Evolutionary conservation across 2,888 invertebrate species (phyloP).

Genomic region (Hylaea fasciaria): DNA sequence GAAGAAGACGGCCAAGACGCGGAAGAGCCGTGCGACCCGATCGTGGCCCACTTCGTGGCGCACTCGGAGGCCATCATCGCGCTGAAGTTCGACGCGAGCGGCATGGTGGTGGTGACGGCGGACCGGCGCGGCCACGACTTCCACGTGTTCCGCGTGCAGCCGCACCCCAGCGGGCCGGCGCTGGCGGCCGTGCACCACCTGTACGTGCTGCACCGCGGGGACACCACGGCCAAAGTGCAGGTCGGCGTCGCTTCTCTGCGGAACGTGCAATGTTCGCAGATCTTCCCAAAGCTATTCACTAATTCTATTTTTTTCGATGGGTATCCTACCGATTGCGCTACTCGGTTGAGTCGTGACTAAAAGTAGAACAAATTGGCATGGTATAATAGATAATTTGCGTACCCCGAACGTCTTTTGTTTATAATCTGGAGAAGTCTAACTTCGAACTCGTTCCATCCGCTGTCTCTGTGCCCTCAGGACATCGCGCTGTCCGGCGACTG

Average conservation of each 20-base stretch:
- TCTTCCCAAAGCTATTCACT: too few species aligned
- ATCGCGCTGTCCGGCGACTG: conserved; percentile 96
- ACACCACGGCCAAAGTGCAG: conserved; percentile 97
- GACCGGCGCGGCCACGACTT: conserved; percentile 97
- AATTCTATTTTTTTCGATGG: too few species aligned
- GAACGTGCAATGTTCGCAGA: too few species aligned
- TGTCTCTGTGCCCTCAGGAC: conserved; percentile 83
- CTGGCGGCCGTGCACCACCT: conserved; percentile 97
- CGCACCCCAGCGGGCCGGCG: conserved; percentile 95
- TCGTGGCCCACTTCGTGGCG: conserved; percentile 94
- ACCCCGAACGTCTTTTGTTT: too few species aligned
- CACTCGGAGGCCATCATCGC: conserved; percentile 95
- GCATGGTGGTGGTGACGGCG: conserved; percentile 94
- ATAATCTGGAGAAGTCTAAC: too few species aligned
- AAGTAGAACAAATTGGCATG: too few species aligned
- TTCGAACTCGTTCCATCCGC: too few species aligned
- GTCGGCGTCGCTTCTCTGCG: conserved; percentile 49
- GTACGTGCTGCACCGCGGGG: conserved; percentile 97
- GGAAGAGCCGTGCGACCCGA: conserved; percentile 88
- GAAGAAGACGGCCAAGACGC: conserved; percentile 86
- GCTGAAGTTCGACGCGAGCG: conserved; percentile 95
- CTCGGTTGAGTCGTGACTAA: too few species aligned
- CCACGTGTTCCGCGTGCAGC: conserved; percentile 96
- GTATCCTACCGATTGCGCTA: too few species aligned
- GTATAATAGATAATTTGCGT: too few species aligned